A percentile compares a stretch with the other conserved stretches of the same genome.
phyloP scores from a whole-genome alignment of 2,113 vertebrate species.

The Cyanoliseus patagonus region DNA sequence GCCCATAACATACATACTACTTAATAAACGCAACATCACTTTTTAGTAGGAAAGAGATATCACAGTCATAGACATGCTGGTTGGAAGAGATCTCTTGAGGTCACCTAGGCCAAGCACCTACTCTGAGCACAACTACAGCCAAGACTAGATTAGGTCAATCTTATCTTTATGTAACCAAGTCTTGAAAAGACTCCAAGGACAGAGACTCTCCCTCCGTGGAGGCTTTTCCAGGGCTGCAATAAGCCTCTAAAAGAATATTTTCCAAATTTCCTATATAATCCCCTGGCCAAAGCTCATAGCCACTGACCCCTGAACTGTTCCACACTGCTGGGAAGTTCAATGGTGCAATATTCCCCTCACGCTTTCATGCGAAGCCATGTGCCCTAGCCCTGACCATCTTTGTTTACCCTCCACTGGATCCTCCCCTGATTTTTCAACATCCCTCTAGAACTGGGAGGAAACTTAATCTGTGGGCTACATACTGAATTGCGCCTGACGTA shows the following conservation, averaged over 20 bases:
- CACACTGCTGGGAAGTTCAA: neutral
- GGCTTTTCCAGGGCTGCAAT: neutral
- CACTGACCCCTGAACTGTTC: neutral
- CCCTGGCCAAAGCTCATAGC: neutral
- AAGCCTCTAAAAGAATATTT: neutral
- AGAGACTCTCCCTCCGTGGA: neutral
- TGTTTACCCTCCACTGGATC: neutral
- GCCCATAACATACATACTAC: fast-evolving
- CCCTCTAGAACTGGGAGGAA: neutral
- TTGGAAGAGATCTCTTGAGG: neutral
- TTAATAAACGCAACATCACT: neutral
- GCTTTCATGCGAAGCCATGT: neutral
- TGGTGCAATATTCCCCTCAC: neutral
- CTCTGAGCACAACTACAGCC: neutral
- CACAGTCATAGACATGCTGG: neutral
- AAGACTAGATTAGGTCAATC: neutral
- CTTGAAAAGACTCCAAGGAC: neutral
- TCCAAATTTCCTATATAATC: neutral
- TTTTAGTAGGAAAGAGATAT: neutral
- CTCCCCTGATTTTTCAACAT: neutral
- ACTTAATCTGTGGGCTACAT: neutral
- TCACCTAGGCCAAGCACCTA: neutral
- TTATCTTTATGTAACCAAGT: neutral
- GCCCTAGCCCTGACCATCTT: neutral
- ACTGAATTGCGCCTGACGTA: neutral